Evolutionary conservation across 2,113 vertebrate genomes (phyloP).

Genomic region (Plecotus auritus): DNA sequence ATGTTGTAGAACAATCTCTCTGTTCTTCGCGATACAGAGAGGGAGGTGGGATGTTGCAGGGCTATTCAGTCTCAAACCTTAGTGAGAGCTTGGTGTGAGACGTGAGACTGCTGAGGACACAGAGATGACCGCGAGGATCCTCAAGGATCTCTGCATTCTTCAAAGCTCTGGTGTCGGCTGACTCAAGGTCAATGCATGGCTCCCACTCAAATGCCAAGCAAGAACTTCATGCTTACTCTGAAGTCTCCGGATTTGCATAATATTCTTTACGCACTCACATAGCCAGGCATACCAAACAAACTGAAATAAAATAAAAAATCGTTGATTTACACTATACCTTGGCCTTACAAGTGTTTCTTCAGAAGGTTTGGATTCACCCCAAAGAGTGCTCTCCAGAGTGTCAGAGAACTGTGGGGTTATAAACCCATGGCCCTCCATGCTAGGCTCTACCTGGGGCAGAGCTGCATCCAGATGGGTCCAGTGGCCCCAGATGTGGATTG

Average conservation of each 20-base stretch:
- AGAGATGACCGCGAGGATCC: too few species aligned
- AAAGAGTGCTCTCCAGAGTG: too few species aligned
- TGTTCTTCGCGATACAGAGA: not conserved
- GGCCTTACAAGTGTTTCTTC: rapidly evolving
- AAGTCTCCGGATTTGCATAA: not conserved
- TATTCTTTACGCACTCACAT: not conserved
- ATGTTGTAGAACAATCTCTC: not conserved
- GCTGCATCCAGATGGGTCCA: rapidly evolving
- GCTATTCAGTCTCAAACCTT: not conserved
- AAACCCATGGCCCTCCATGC: too few species aligned
- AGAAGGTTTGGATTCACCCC: not conserved
- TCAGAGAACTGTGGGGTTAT: too few species aligned
- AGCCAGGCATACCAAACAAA: not conserved
- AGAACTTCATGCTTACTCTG: not conserved
- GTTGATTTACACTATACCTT: not conserved
- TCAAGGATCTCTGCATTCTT: not conserved
- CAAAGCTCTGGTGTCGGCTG: not conserved
- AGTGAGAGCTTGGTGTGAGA: not conserved
- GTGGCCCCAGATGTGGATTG: too few species aligned
- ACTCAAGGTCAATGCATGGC: not conserved
- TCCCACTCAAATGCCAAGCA: not conserved
- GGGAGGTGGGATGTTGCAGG: not conserved
- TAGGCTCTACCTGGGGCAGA: rapidly evolving
- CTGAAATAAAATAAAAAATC: not conserved
- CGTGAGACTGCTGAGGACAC: not conserved